Conservation (phyloP, 1,140 invertebrate genomes). For the Eriosoma lanigerum region DNA sequence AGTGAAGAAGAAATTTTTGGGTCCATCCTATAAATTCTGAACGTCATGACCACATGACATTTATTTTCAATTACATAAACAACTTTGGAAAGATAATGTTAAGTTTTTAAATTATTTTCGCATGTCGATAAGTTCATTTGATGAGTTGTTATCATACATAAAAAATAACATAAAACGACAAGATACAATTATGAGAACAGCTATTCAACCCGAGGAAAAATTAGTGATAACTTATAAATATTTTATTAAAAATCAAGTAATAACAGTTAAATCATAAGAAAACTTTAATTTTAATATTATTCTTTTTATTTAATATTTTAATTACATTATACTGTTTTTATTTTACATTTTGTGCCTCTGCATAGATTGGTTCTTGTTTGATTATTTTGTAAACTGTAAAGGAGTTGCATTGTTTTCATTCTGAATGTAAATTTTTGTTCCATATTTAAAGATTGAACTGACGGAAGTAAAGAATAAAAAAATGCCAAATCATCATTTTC, state of each 20-base stretch:
- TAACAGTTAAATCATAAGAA: not conserved
- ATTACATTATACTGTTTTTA: not conserved
- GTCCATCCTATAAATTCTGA: constrained; percentile 3
- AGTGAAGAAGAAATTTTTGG: not conserved
- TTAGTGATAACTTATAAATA: constrained; percentile 57
- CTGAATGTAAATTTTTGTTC: constrained; percentile 2
- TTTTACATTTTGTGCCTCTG: not conserved
- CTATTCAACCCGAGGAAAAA: constrained; percentile 57
- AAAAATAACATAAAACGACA: constrained; percentile 55
- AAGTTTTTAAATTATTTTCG: not conserved
- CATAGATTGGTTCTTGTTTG: not conserved
- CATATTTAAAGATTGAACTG: constrained; percentile 15
- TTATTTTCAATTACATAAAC: not conserved
- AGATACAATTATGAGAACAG: constrained; percentile 57
- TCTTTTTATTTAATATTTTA: not conserved
- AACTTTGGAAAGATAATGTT: not conserved
- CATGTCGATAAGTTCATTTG: not conserved
- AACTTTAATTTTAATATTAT: not conserved
- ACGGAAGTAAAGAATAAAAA: constrained; percentile 6
- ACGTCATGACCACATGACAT: not conserved
- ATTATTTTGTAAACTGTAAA: not conserved
- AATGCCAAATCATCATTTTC: constrained; percentile 13
- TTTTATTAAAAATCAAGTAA: not conserved
- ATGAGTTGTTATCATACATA: not conserved
- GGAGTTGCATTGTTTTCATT: constrained; percentile 2